Base-by-base conservation (phyloP, 2,888 invertebrate genomes). In the Morpho achilles region DNA sequence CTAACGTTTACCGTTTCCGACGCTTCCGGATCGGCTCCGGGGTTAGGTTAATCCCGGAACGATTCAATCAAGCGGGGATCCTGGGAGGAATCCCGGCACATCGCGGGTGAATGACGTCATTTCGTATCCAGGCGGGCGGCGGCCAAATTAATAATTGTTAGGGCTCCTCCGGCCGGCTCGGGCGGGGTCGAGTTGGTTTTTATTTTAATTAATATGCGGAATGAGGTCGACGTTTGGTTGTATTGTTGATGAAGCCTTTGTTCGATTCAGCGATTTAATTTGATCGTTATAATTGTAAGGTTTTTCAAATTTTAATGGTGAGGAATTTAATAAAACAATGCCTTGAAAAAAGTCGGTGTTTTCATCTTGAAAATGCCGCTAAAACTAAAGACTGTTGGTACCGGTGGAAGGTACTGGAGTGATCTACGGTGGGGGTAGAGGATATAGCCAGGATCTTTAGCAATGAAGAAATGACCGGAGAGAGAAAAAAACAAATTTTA, bases 31-130 rank as follows among this genome's bases (percentile, higher is more conserved):
- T 55, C 57, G 52, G 44, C 52, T 48, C 32, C 32, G 32, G 68
- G 55, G 51, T 60, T 67, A 67, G 55, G 51, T 60, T 67, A 67
- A 65, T 66, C 61, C 65, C 59, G 63, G 66, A 68, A 68, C 70
- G 65, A 77, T 70, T 76, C 76, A 77, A 79, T 77, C 73, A 74
- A 10, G 49, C 64, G 60, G 62, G 65, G 64, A 56, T 60, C 61
- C 65, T 61, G 62, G 59, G 62, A 59, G 62, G 64, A 56, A 39
- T 22, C 51, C 16, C 16, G 16, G 16, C 16, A 16, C 16, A 16
- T 16, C 16, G 16, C 59, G 61, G 67, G 66, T 63, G 54, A 69
- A 69, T 69, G 72, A 68, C 69, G 61, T 70, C 70, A 67, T 71
- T 69, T 67, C 69, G 66, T 67, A 61, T 63, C 63, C 66, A 59